These are phyloP conservation scores for Lasioglossum figueresi DNA, from an alignment of 2,888 invertebrate genomes.

Conservation along the genomic window DNA sequence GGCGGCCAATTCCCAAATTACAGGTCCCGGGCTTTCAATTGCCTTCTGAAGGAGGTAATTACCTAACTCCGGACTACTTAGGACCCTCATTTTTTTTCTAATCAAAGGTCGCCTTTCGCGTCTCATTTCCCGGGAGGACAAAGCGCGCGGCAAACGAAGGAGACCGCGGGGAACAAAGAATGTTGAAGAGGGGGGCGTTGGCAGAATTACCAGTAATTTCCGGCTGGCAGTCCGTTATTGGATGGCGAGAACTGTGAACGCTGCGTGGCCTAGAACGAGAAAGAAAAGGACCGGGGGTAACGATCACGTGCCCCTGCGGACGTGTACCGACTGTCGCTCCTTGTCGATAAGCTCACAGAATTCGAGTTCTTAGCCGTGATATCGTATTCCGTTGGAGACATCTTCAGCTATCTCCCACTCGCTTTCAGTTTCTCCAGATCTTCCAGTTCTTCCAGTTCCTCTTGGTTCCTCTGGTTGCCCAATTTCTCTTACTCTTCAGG, in stretches of 20 bases:
- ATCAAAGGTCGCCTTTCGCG: constrained; percentile 2
- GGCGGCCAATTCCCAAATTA: neutral
- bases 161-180: constrained; percentile 46
- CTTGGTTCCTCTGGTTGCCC: neutral
- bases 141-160: constrained; percentile 27
- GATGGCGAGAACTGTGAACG: constrained; percentile 14
- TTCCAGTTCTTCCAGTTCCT: neutral
- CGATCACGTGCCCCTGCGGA: constrained; percentile 65
- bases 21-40: neutral
- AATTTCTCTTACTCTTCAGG: neutral
- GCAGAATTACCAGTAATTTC: constrained; percentile 59
- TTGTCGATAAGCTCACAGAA: constrained; percentile 64
- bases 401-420: neutral
- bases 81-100: constrained; percentile 12
- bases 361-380: constrained; percentile 49
- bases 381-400: constrained; percentile 55
- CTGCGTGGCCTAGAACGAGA: neutral
- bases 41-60: neutral
- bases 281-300: constrained; percentile 45
- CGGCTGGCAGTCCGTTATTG: constrained; percentile 28
- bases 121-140: neutral
- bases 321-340: constrained; percentile 61
- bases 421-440: neutral
- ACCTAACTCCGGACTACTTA: neutral
- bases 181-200: constrained; percentile 29